These are phyloP conservation scores for Somateria mollissima DNA, from an alignment of 2,797 vertebrate species.

Conservation along the genomic window DNA sequence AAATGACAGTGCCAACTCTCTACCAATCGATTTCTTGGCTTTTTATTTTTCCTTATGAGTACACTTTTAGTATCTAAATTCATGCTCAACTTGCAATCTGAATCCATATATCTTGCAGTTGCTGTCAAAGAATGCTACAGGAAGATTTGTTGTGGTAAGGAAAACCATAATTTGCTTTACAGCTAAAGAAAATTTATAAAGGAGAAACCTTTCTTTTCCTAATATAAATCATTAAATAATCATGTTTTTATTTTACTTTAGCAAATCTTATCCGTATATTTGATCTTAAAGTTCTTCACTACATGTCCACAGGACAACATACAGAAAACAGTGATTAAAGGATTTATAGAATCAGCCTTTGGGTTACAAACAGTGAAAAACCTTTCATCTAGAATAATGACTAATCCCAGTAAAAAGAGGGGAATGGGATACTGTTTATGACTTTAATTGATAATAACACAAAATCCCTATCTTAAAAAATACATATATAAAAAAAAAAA, in stretches of 20 bases:
- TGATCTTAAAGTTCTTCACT: background rate
- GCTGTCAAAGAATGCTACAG: background rate
- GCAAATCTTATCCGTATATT: background rate
- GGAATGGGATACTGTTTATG: background rate
- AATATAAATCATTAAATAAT: background rate
- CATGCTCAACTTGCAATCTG: background rate
- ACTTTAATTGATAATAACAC: background rate
- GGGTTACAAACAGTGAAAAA: background rate
- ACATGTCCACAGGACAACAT: background rate
- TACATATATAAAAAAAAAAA: too few species aligned
- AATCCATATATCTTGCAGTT: background rate
- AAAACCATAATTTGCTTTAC: background rate
- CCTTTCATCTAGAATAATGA: background rate
- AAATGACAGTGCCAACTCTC: background rate
- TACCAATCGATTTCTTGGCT: background rate
- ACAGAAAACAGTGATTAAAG: background rate
- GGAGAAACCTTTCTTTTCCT: background rate
- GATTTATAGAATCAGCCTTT: background rate
- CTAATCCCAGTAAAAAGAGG: background rate
- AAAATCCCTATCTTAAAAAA: background rate
- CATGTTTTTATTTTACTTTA: background rate
- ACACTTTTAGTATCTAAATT: conserved; percentile 13
- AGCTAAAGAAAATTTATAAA: background rate
- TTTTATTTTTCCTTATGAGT: background rate
- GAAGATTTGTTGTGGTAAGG: background rate